Percentiles rank a stretch among this genome's conserved stretches.
Conservation (phyloP, 2,797 vertebrate species). For the Phoeniculus purpureus region DNA sequence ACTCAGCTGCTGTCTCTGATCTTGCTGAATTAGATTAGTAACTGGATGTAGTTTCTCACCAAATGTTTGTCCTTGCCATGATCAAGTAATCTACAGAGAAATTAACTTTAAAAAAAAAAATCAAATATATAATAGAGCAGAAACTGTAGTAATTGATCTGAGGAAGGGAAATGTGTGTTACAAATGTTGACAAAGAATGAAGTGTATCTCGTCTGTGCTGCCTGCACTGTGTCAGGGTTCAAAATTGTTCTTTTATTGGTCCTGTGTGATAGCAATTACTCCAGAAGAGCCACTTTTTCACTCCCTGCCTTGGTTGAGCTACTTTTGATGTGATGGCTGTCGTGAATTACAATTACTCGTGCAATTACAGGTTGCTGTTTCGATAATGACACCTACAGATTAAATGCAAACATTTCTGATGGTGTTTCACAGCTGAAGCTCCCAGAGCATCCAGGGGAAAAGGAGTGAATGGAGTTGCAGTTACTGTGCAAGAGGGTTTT, state of each 20-base stretch:
- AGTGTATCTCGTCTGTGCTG: not conserved
- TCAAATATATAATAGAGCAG: not conserved
- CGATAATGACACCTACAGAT: constrained; percentile 75
- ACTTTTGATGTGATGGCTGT: constrained; percentile 77
- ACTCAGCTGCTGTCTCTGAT: not conserved
- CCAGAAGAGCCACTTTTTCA: constrained; percentile 1
- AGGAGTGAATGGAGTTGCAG: not conserved
- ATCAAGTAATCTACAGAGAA: not conserved
- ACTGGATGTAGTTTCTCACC: not conserved
- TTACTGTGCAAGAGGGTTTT: not conserved
- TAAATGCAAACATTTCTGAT: constrained; percentile 59
- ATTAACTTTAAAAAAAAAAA: not conserved
- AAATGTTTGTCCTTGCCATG: not conserved
- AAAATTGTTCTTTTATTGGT: not conserved
- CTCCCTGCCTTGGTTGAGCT: not conserved
- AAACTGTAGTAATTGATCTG: not conserved
- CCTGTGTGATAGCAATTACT: not conserved
- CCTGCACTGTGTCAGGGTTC: not conserved
- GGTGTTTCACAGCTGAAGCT: not conserved
- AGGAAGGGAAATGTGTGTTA: not conserved
- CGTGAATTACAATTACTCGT: constrained; percentile 80
- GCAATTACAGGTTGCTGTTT: constrained; percentile 85
- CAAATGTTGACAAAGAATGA: not conserved
- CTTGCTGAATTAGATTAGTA: not conserved
- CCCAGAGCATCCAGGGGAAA: fast-evolving